Conservation (phyloP, 2,113 vertebrate species). For the Ramphastos sulfuratus region DNA sequence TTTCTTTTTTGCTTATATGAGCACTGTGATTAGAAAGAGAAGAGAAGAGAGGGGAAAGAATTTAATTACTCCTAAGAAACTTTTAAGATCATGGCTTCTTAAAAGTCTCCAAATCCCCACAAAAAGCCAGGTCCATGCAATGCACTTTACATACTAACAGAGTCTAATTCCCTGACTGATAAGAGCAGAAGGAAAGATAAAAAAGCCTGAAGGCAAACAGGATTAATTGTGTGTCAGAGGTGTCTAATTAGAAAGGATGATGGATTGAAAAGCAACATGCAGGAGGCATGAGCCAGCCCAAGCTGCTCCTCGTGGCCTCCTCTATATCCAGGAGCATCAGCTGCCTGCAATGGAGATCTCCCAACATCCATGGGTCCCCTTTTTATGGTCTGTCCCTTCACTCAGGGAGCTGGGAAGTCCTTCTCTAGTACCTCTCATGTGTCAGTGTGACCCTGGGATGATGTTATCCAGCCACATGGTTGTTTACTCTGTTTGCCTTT, state of each 20-base stretch:
- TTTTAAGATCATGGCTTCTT: conserved; percentile 47
- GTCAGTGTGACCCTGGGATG: not conserved
- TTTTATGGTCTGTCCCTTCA: not conserved
- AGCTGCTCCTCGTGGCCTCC: not conserved
- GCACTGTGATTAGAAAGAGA: not conserved
- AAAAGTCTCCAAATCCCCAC: conserved; percentile 43
- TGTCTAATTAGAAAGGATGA: conserved; percentile 75
- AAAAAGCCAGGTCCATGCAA: conserved; percentile 14
- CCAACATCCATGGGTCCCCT: not conserved
- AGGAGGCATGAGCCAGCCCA: not conserved
- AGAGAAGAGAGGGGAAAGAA: conserved; percentile 1
- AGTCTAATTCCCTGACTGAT: conserved; percentile 59
- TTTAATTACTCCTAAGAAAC: conserved; percentile 64
- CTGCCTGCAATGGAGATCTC: not conserved
- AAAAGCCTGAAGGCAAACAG: conserved; percentile 71
- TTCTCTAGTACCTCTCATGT: not conserved
- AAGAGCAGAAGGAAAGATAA: conserved; percentile 69
- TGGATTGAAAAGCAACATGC: conserved; percentile 55
- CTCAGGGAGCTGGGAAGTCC: not conserved
- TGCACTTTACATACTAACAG: conserved; percentile 50
- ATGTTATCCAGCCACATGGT: not conserved
- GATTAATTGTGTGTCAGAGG: conserved; percentile 73
- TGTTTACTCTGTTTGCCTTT: not conserved
- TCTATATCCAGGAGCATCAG: not conserved
- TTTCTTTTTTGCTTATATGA: not conserved